A percentile compares a stretch with the other conserved stretches of the same genome.
Evolutionary conservation across 2,113 vertebrate genomes (phyloP).

Genomic region (Periophthalmus modestus): DNA sequence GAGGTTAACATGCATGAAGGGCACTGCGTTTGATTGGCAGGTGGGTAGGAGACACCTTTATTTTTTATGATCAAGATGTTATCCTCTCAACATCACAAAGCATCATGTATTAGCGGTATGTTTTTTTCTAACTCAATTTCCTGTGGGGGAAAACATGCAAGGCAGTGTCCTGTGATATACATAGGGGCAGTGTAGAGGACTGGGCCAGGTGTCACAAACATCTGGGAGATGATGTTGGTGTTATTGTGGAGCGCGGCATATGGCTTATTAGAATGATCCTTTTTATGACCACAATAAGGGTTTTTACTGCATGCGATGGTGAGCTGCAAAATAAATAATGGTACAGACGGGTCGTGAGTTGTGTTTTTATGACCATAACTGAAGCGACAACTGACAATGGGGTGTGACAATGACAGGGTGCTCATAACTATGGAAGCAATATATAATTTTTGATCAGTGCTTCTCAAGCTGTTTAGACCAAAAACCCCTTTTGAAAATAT

Average conservation of each 20-base stretch:
- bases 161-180: not conserved
- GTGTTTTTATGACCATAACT: not conserved
- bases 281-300: constrained; percentile 34
- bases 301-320: constrained; percentile 20
- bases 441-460: too few relatives aligned
- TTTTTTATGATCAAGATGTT: constrained; percentile 26
- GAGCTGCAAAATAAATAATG: constrained; percentile 23
- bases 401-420: not conserved
- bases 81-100: constrained; percentile 26
- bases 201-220: constrained; percentile 38
- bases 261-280: constrained; percentile 7
- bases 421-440: not conserved
- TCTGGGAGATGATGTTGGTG: constrained; percentile 31
- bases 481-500: not conserved
- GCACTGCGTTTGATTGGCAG: constrained; percentile 58
- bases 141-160: not conserved
- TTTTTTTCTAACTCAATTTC: constrained; percentile 34
- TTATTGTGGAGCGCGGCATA: constrained; percentile 20
- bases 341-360: constrained; percentile 8
- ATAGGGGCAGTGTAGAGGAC: constrained; percentile 9
- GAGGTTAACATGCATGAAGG: constrained; percentile 60
- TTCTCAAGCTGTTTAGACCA: too few relatives aligned
- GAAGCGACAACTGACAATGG: not conserved
- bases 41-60: constrained; percentile 28
- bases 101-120: not conserved